Base-by-base conservation (phyloP, 2,888 invertebrate species). In the Corbicula japonica region DNA sequence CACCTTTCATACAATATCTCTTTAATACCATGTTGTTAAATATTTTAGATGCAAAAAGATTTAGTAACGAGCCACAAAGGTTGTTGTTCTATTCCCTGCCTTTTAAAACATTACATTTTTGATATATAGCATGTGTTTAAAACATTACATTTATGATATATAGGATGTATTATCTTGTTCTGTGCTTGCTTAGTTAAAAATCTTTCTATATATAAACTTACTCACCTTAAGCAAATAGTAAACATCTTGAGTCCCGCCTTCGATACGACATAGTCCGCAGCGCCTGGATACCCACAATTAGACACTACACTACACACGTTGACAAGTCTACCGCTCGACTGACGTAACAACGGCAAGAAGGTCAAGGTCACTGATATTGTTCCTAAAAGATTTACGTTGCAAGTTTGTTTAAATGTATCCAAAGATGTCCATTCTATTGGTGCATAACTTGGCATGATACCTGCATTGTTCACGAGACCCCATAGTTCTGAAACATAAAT, bases 311-410 rank as follows among this genome's bases (percentile, higher is more conserved):
- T 90, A 30, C 88, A 84, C 15, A 89, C 88, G 78, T 88, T 90
- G 4, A 92, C 88, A 38, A 92, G 74, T 6, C 91, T 86, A 5
- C 91, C 92, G 52, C 78, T 74, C 6, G 80, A 80, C 30, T 80
- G 75, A 21, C 88, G 84, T 12, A 91, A 35, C 18, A 91, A 69
- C 0, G 91, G 91, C 18, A 91, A 76, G 71, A 90, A 91, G 2
- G 78, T 61, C 18, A 75, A 76, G 0, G 88, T 86, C 38, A 87
- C 85, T 34, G 89, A 87, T 15, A 93, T 90, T 4, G 93, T 89
- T 6, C 94, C 94, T 69, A 89, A 89, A 4, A 91, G 72, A 80
- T 94, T 94, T 41, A 92, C 88, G 6, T 85, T 79, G 30, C 89
- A 75, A 18, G 76, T 76, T 1, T 62, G 48, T 34, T 79, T 70